Evolutionary conservation across 1,140 invertebrate species (phyloP).

Genomic region (Drosophila neocordata): DNA sequence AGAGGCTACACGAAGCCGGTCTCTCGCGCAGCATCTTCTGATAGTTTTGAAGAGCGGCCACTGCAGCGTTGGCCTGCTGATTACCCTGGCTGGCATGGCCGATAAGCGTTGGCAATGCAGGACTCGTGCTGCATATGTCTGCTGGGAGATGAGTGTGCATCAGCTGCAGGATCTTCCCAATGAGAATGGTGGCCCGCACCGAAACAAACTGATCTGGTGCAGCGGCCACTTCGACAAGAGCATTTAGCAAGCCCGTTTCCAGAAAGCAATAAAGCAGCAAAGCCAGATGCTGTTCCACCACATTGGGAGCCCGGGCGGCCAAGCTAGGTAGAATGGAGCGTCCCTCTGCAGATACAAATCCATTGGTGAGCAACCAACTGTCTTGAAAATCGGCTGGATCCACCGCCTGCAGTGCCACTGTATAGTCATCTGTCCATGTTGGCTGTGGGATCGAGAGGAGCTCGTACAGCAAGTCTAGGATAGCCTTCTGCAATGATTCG

Average conservation of each 20-base stretch:
- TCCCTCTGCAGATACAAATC: slow-evolving; percentile 96
- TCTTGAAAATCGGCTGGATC: slow-evolving; percentile 92
- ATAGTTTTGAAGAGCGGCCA: slow-evolving; percentile 90
- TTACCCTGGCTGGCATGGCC: slow-evolving; percentile 90
- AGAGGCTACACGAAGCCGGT: slow-evolving; percentile 90
- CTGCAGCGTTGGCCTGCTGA: slow-evolving; percentile 91
- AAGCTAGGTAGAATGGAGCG: slow-evolving; percentile 91
- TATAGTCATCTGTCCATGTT: slow-evolving; percentile 95
- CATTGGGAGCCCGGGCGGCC: slow-evolving; percentile 92
- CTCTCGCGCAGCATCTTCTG: slow-evolving; percentile 91
- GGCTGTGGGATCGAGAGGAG: slow-evolving; percentile 92
- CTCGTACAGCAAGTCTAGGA: slow-evolving; percentile 95
- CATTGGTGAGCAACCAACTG: slow-evolving; percentile 94
- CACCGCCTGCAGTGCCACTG: slow-evolving; percentile 92
- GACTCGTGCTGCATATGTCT: slow-evolving; percentile 91
- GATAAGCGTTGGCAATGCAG: slow-evolving; percentile 91
- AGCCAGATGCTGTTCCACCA: slow-evolving; percentile 95
- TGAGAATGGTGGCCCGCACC: slow-evolving; percentile 93
- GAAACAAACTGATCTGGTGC: slow-evolving; percentile 94
- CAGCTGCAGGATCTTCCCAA: slow-evolving; percentile 94
- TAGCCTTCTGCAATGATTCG: slow-evolving; percentile 88
- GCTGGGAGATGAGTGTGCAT: slow-evolving; percentile 92
- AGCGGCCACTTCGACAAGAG: slow-evolving; percentile 95
- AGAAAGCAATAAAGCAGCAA: slow-evolving; percentile 94
- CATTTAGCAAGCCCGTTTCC: slow-evolving; percentile 92